phyloP scores from a whole-genome alignment of 1,140 invertebrate species.

The Scaptodrosophila lebanonensis region DNA sequence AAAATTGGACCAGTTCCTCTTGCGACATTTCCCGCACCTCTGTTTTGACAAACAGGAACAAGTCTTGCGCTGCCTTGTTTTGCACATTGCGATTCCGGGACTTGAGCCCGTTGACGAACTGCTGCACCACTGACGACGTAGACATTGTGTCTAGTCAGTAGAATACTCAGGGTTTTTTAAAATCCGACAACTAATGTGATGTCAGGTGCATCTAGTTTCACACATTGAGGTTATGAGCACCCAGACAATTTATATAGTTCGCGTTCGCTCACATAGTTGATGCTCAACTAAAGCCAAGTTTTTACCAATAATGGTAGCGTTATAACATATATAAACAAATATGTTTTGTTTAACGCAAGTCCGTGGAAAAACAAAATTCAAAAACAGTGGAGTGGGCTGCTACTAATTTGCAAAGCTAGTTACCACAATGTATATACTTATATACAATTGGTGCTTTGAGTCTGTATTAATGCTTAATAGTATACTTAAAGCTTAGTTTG shows the following conservation, averaged over 20 bases:
- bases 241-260: constrained; percentile 21
- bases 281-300: neutral
- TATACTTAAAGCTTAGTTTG: no score
- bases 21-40: constrained; percentile 94
- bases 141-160: constrained; percentile 62
- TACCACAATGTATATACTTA: no score
- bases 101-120: constrained; percentile 92
- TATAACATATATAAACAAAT: no score
- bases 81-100: constrained; percentile 91
- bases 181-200: no score
- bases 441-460: no score
- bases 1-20: constrained; percentile 92
- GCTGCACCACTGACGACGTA: constrained; percentile 81
- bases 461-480: no score
- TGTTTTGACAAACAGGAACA: constrained; percentile 93
- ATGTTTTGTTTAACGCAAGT: no score
- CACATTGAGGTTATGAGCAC: constrained; percentile 44
- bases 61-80: constrained; percentile 89
- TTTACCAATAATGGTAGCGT: no score
- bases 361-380: no score
- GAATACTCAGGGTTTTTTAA: no score
- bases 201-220: constrained; percentile 3
- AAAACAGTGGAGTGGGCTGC: no score
- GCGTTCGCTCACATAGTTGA: constrained; percentile 27
- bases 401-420: no score